phyloP scores from a whole-genome alignment of 2,113 vertebrate species.

The Prolemur simus region DNA sequence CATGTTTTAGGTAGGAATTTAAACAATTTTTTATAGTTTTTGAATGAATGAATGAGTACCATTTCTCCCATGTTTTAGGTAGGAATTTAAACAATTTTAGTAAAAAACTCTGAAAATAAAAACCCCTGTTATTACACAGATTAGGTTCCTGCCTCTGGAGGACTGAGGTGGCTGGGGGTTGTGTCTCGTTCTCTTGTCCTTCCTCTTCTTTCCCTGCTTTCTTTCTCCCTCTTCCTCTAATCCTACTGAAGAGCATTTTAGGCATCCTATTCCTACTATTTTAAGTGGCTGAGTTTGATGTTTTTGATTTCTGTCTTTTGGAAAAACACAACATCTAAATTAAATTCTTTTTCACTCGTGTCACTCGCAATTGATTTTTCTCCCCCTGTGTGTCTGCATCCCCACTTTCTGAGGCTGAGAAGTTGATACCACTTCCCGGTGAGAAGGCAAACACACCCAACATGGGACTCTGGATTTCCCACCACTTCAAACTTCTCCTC shows the following conservation, averaged over 20 bases:
- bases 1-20: conserved; percentile 1
- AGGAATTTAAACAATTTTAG: conserved; percentile 32
- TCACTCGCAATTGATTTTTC: conserved; percentile 62
- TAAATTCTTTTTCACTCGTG: conserved; percentile 59
- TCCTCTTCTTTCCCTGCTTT: not conserved
- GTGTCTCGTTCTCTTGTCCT: not conserved
- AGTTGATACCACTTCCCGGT: conserved; percentile 43
- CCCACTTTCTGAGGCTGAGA: conserved; percentile 41
- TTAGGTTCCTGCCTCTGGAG: not conserved
- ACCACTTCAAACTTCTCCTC: conserved; percentile 62
- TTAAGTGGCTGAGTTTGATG: conserved; percentile 38
- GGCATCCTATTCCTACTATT: conserved; percentile 44
- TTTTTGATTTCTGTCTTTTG: conserved; percentile 64
- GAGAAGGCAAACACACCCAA: conserved; percentile 58
- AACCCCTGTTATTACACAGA: not conserved
- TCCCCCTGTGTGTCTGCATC: conserved; percentile 35
- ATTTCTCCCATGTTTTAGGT: not conserved
- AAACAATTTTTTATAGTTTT: conserved; percentile 38
- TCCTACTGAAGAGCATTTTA: not conserved
- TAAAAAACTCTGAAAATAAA: conserved; percentile 9
- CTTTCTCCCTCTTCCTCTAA: conserved; percentile 24
- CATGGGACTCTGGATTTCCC: conserved; percentile 54
- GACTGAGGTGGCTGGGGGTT: not conserved
- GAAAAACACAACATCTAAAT: conserved; percentile 55
- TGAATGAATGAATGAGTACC: not conserved